Percentiles rank a stretch among this genome's conserved stretches.
phyloP scores from a whole-genome alignment of 2,888 invertebrate species.

The Leucophenga montana region DNA sequence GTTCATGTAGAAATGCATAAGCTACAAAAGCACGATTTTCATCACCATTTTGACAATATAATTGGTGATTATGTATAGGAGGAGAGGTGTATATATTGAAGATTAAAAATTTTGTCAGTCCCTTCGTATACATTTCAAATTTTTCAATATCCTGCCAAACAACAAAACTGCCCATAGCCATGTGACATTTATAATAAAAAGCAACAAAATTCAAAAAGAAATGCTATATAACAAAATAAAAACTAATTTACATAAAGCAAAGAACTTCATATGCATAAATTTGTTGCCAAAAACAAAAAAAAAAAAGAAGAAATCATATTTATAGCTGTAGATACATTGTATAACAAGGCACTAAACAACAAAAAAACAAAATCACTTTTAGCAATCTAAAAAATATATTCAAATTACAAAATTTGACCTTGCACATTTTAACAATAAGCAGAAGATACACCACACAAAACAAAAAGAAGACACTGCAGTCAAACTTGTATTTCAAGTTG shows the following conservation, averaged over 20 bases:
- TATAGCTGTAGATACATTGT: background rate
- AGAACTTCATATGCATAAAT: background rate
- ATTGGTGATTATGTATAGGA: no score
- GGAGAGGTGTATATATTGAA: no score
- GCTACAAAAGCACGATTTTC: no score
- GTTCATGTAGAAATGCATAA: no score
- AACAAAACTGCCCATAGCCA: no score
- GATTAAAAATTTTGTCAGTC: no score
- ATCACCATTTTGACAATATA: no score
- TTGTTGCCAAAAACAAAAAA: background rate
- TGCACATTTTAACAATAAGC: background rate
- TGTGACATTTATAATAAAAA: background rate
- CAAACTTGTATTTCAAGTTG: conserved; percentile 3
- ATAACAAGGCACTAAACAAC: background rate
- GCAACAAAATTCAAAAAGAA: conserved; percentile 12
- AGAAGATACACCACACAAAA: no score
- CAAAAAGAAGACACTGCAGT: background rate
- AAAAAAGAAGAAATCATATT: background rate
- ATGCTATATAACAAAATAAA: background rate
- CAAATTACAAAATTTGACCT: conserved; percentile 1
- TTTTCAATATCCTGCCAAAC: no score
- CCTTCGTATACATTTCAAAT: no score
- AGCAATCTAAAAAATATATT: background rate
- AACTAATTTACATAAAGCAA: background rate
- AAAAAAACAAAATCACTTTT: background rate